These are phyloP conservation scores for Argyrosomus regius DNA, from an alignment of 2,797 vertebrate species.

Conservation along the genomic window DNA sequence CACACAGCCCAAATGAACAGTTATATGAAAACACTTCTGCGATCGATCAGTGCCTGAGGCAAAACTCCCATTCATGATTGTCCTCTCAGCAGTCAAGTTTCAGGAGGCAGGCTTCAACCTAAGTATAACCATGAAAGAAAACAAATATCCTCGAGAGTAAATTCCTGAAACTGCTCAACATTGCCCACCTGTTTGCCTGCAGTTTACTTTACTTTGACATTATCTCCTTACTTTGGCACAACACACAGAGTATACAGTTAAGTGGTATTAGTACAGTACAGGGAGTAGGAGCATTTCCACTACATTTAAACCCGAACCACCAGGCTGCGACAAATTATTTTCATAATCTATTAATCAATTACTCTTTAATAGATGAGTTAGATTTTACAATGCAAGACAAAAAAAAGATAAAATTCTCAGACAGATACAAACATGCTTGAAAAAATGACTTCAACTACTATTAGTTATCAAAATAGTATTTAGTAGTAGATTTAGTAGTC, in stretches of 20 bases:
- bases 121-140: constrained; percentile 73
- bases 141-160: constrained; percentile 66
- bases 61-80: constrained; percentile 81
- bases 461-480: not conserved
- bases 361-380: not conserved
- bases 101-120: constrained; percentile 69
- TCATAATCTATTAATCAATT: not conserved
- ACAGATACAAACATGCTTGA: not conserved
- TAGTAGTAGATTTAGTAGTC: too few species aligned
- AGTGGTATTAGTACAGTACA: not conserved
- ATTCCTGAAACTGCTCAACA: constrained; percentile 56
- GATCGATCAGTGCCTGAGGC: constrained; percentile 82
- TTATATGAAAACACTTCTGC: constrained; percentile 80
- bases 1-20: constrained; percentile 76
- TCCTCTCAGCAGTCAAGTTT: constrained; percentile 78
- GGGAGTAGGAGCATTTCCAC: not conserved
- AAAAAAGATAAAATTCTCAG: not conserved
- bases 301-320: not conserved
- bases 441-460: not conserved
- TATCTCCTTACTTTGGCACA: constrained; percentile 45
- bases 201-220: constrained; percentile 59
- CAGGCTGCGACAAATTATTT: not conserved
- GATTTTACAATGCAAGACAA: not conserved
- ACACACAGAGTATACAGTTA: constrained; percentile 11
- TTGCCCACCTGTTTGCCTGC: constrained; percentile 59